These are phyloP conservation scores for Eurypyga helias DNA, from an alignment of 2,113 vertebrate species.

Conservation along the genomic window DNA sequence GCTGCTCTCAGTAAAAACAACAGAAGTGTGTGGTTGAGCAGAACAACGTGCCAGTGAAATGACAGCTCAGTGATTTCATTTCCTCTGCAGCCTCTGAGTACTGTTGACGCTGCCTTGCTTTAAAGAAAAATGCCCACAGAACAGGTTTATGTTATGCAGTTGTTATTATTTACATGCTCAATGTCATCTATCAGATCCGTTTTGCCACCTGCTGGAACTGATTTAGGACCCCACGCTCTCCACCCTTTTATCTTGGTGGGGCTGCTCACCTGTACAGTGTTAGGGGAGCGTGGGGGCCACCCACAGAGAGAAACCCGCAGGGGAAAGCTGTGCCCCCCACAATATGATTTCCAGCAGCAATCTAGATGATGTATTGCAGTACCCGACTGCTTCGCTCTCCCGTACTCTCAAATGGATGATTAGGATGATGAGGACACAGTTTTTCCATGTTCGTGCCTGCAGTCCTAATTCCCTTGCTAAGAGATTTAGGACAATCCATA, in stretches of 20 bases:
- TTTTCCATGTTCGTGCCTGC: neutral
- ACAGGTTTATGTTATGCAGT: neutral
- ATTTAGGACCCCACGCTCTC: neutral
- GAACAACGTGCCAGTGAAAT: neutral
- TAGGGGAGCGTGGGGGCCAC: neutral
- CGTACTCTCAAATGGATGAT: neutral
- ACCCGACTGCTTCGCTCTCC: neutral
- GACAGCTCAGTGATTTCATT: constrained; percentile 35
- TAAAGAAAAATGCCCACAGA: neutral
- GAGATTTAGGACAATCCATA: neutral
- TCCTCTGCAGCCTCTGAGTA: neutral
- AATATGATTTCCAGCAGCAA: neutral
- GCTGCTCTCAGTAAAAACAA: constrained; percentile 13
- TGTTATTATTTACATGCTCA: neutral
- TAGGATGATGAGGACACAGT: neutral
- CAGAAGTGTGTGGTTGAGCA: neutral
- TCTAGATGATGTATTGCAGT: neutral
- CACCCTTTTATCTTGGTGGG: neutral
- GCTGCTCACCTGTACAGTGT: neutral
- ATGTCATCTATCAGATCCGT: neutral
- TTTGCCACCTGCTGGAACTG: neutral
- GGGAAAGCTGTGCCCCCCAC: neutral
- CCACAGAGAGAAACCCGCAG: neutral
- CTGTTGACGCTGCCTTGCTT: neutral
- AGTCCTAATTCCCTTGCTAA: neutral